Conservation (phyloP, 2,797 vertebrate species). For the Poecilia velifera region DNA sequence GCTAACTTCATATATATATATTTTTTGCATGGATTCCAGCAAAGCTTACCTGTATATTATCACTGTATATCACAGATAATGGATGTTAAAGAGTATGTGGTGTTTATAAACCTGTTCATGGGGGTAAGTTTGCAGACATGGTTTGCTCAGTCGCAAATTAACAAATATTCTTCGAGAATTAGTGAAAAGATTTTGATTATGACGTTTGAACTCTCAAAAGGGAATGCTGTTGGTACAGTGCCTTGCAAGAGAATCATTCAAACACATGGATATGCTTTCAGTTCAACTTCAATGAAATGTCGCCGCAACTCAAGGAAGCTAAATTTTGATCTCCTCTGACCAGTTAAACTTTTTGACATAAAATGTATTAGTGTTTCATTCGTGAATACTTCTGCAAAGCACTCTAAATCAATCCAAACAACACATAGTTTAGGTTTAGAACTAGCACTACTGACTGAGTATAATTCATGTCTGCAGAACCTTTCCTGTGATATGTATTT, state of each 20-base stretch:
- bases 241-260: not conserved
- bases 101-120: constrained; percentile 53
- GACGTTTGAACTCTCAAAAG: not conserved
- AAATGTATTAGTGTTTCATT: not conserved
- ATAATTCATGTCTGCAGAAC: constrained; percentile 49
- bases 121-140: constrained; percentile 55
- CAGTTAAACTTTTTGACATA: not conserved
- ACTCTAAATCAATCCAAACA: not conserved
- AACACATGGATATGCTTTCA: not conserved
- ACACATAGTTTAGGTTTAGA: not conserved
- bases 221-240: not conserved
- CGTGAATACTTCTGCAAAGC: not conserved
- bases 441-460: constrained; percentile 4
- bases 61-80: constrained; percentile 73
- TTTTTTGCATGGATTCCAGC: constrained; percentile 75
- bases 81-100: constrained; percentile 59
- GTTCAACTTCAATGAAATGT: not conserved
- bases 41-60: constrained; percentile 77
- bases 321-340: not conserved
- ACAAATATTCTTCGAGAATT: not conserved
- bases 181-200: not conserved
- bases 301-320: not conserved
- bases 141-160: constrained; percentile 30
- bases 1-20: constrained; percentile 67
- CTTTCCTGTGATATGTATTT: constrained; percentile 47